These are phyloP conservation scores for Galeopsomyia nigrocyanea DNA, from an alignment of 2,888 invertebrate genomes.

Conservation along the genomic window DNA sequence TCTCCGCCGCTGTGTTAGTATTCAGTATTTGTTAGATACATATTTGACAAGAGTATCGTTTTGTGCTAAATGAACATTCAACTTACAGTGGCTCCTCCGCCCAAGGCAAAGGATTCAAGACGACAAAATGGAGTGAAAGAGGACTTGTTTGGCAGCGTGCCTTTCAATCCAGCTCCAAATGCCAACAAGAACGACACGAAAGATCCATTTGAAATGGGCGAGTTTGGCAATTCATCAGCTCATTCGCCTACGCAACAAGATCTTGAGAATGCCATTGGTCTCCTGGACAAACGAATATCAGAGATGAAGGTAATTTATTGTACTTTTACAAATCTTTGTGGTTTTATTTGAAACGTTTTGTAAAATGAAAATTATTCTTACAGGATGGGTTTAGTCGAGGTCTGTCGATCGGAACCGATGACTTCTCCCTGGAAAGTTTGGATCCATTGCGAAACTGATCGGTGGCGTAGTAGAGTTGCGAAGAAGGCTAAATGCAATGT, in stretches of 20 bases:
- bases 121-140: constrained; percentile 72
- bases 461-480: constrained; percentile 11
- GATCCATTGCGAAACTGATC: constrained; percentile 86
- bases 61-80: background rate
- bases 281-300: constrained; percentile 84
- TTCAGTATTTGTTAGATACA: background rate
- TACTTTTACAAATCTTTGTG: no score
- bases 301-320: constrained; percentile 84
- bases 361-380: constrained; percentile 59
- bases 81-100: constrained; percentile 88
- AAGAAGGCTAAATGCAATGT: constrained; percentile 43
- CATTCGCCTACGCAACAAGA: constrained; percentile 72
- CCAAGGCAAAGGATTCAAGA: constrained; percentile 75
- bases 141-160: constrained; percentile 86
- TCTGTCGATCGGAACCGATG: constrained; percentile 89
- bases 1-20: constrained; percentile 80
- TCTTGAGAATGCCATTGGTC: constrained; percentile 81
- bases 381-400: constrained; percentile 93
- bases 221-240: constrained; percentile 71
- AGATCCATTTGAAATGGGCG: constrained; percentile 90
- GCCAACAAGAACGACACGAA: constrained; percentile 67
- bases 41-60: background rate
- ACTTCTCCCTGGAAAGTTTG: constrained; percentile 93
- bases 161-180: constrained; percentile 74
- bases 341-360: background rate